phyloP scores from a whole-genome alignment of 2,888 invertebrate genomes.

The Meganola albula region DNA sequence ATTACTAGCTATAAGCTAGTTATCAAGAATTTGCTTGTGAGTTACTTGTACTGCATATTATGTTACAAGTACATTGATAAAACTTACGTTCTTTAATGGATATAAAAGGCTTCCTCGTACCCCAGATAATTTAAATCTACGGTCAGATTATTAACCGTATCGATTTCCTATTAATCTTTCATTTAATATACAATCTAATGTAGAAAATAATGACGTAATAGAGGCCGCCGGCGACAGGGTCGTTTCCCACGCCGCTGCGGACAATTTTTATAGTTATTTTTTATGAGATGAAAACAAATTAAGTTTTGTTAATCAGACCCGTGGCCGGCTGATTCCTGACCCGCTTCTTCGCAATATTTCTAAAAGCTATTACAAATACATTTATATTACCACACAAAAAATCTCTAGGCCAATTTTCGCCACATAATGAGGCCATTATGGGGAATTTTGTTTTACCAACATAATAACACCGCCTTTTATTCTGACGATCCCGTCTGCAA shows the following conservation, averaged over 20 bases:
- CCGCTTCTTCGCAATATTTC: constrained; percentile 75
- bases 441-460: constrained; percentile 78
- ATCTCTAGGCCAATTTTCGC: constrained; percentile 76
- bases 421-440: constrained; percentile 78
- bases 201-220: constrained; percentile 77
- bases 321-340: constrained; percentile 63
- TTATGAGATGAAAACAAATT: constrained; percentile 72
- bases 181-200: constrained; percentile 75
- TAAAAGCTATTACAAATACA: constrained; percentile 78
- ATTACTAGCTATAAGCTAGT: constrained; percentile 27
- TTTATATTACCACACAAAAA: constrained; percentile 75
- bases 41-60: not conserved
- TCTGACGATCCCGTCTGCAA: constrained; percentile 60
- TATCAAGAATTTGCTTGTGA: constrained; percentile 9
- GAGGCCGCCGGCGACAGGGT: constrained; percentile 74
- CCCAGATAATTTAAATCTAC: constrained; percentile 37
- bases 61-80: not conserved
- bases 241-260: constrained; percentile 72
- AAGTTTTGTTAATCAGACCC: constrained; percentile 75
- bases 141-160: constrained; percentile 54
- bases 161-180: constrained; percentile 74
- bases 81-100: not conserved
- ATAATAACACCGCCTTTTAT: constrained; percentile 76
- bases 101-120: constrained; percentile 15
- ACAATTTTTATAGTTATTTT: constrained; percentile 60